Conservation (phyloP, 2,797 vertebrate genomes). For the Lates japonicus region DNA sequence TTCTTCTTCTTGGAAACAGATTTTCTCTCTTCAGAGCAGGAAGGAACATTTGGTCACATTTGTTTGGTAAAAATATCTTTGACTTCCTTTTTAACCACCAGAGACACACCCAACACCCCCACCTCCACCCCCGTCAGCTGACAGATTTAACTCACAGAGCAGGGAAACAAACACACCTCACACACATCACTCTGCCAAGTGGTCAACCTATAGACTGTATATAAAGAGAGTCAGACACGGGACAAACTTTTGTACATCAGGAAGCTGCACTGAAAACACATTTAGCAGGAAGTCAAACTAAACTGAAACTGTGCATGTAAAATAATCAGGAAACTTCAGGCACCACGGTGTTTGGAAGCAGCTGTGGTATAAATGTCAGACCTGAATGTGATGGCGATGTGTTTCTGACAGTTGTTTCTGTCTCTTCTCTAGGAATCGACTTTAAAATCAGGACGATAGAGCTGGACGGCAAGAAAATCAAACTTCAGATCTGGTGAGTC, state of each 20-base stretch:
- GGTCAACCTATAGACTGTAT: not conserved
- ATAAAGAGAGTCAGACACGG: no score
- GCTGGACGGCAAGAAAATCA: conserved; percentile 95
- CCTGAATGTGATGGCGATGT: no score
- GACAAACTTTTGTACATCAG: no score
- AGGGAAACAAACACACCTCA: conserved; percentile 11
- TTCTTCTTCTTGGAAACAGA: conserved; percentile 31
- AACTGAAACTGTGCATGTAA: no score
- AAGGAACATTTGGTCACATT: conserved; percentile 9
- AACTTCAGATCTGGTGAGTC: conserved; percentile 94
- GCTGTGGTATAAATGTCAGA: no score
- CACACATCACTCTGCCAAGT: not conserved
- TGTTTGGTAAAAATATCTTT: conserved; percentile 22
- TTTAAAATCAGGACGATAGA: conserved; percentile 96
- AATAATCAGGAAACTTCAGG: no score
- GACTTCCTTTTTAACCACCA: conserved; percentile 27
- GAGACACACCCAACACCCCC: not conserved
- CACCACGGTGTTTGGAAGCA: no score
- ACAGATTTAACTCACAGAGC: not conserved
- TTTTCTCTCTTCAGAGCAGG: conserved; percentile 28
- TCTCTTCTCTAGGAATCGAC: conserved; percentile 89
- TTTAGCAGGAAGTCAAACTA: no score
- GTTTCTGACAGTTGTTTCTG: not conserved
- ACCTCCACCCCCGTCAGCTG: conserved; percentile 19
- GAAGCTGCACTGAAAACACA: no score